A percentile compares a stretch with the other conserved stretches of the same genome.
Evolutionary conservation across 2,888 invertebrate species (phyloP).

Genomic region (Malachius bipustulatus): DNA sequence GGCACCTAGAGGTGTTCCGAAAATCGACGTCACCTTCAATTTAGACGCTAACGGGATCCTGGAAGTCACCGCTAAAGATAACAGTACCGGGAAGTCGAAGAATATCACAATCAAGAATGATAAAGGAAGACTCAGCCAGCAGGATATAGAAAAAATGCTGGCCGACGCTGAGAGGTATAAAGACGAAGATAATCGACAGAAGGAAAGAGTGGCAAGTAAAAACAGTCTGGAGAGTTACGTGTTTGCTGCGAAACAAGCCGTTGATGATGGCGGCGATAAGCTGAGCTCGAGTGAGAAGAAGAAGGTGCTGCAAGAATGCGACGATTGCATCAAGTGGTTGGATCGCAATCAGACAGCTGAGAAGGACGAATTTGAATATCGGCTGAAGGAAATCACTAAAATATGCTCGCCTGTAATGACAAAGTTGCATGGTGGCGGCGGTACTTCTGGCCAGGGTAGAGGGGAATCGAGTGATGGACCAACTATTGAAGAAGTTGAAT

Average conservation of each 20-base stretch:
- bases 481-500: constrained; percentile 35
- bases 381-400: constrained; percentile 46
- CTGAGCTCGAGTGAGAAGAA: constrained; percentile 42
- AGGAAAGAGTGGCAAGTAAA: constrained; percentile 54
- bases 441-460: constrained; percentile 13
- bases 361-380: constrained; percentile 51
- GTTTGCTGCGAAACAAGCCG: constrained; percentile 56
- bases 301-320: constrained; percentile 40
- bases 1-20: constrained; percentile 41
- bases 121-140: constrained; percentile 67
- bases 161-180: constrained; percentile 57
- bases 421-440: constrained; percentile 37
- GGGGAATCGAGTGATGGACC: constrained; percentile 29
- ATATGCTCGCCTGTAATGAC: constrained; percentile 47
- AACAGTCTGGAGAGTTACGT: constrained; percentile 63
- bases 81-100: constrained; percentile 50
- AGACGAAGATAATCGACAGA: constrained; percentile 59
- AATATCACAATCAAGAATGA: constrained; percentile 77
- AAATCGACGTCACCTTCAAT: constrained; percentile 53
- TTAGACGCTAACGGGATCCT: constrained; percentile 65
- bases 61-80: constrained; percentile 43
- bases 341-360: constrained; percentile 55
- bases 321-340: constrained; percentile 56
- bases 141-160: constrained; percentile 72
- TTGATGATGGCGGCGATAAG: constrained; percentile 51